Base-by-base conservation (phyloP, 37 sponge, comb jelly and placozoan species). In the Diacarnus erythraeanus region DNA sequence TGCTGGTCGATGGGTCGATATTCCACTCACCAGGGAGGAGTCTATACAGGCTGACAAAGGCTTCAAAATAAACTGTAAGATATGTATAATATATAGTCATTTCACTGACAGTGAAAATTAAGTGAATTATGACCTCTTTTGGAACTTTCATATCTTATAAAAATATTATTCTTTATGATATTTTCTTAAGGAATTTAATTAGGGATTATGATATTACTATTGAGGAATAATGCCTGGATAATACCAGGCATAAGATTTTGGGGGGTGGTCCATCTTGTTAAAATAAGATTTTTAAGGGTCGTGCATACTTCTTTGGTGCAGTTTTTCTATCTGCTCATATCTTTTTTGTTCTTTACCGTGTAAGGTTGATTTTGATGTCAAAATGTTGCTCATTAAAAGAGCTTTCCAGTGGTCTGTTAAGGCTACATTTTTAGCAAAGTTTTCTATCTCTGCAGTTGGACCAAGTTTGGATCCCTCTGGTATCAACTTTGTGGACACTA, bases 1-100 rank as follows among this genome's bases (percentile, higher is more conserved):
- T 39, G 64, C 43, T 9, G 37, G 65, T 60, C 81, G 96, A 1
- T 96, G 96, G 94, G 64, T 88, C n/a, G 96, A 96, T 61, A 61
- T 96, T 1, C 94, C 94, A 17, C 90, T 96, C 79, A 83, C 94
- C 9, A 39, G 88, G 40, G 96, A 96, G 72, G 96, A 96, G 69
- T 76, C 83, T 36, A 83, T 92, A 10, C 82, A 74, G 36, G 80
- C 91, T 37, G 88, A 87, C 60, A 93, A 90, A 67, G 64, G 38
- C 20, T 75, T 96, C 77, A 90, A 85, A 51, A 67, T 96, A 38
- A 84, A 74, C 34, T 89, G 94, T 93, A 43, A 86, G 92, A 58
- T 1, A 2, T 2, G 33, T 26, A n/a, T n/a, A n/a, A n/a, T n/a
- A n/a, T n/a, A n/a, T 54, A n/a, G n/a, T 12, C 15, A 25, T 74